Evolutionary conservation across 2,888 invertebrate genomes (phyloP).

Genomic region (Kryphioiulus occultus): DNA sequence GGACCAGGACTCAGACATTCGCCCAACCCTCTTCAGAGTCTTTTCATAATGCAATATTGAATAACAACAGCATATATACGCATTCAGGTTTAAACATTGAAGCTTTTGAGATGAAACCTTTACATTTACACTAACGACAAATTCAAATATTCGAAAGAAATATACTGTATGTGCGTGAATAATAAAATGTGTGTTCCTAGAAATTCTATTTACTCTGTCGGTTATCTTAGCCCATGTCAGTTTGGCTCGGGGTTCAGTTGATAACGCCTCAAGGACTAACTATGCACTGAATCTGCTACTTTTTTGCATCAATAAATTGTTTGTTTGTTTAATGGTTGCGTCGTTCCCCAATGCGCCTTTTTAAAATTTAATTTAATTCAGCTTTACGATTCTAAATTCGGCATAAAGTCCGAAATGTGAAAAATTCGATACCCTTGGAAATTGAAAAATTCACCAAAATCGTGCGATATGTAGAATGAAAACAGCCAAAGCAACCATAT

Average conservation of each 20-base stretch:
- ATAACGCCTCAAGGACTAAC: no score
- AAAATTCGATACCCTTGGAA: no score
- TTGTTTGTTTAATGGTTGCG: neutral
- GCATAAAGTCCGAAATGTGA: no score
- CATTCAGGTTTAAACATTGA: neutral
- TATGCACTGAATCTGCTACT: neutral
- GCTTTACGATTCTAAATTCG: no score
- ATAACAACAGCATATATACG: neutral
- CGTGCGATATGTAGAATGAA: no score
- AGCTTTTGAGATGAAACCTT: neutral
- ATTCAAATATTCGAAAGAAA: slow-evolving; percentile 1
- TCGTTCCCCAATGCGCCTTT: neutral
- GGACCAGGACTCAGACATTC: neutral
- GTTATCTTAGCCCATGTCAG: neutral
- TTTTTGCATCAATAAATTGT: neutral
- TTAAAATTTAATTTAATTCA: no score
- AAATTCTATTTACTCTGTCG: neutral
- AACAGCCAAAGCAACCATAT: no score
- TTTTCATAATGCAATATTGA: slow-evolving; percentile 20
- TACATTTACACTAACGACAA: neutral
- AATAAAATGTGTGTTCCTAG: neutral
- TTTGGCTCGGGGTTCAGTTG: neutral
- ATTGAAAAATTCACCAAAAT: no score
- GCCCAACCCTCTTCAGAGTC: neutral
- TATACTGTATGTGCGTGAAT: neutral